Conservation (phyloP, 1,140 invertebrate genomes). For the Triops cancriformis region DNA sequence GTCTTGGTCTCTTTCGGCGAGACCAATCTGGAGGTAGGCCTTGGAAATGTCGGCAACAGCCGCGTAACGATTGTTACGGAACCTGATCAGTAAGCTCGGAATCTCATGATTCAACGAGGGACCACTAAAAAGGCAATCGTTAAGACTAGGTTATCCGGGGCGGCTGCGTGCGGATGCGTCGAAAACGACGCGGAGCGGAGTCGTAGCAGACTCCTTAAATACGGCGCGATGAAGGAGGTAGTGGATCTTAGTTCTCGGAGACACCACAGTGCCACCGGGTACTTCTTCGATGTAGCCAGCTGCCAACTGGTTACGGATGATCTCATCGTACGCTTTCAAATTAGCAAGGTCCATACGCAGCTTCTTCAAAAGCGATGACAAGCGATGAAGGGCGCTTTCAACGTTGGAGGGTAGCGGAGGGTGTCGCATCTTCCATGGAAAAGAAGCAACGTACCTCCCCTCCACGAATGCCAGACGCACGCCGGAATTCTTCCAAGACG, state of each 20-base stretch:
- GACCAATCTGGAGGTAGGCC: conserved; percentile 15
- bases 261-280: background rate
- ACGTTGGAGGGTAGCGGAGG: too few species aligned
- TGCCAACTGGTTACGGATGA: too few species aligned
- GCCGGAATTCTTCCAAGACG: too few species aligned
- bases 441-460: too few species aligned
- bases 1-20: background rate
- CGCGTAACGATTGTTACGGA: too few species aligned
- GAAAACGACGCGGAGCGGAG: too few species aligned
- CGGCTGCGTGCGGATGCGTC: too few species aligned
- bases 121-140: conserved; percentile 3
- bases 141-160: background rate
- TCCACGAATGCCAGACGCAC: too few species aligned
- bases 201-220: conserved; percentile 15
- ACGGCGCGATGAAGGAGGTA: background rate
- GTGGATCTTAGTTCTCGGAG: background rate
- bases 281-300: background rate
- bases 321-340: too few species aligned
- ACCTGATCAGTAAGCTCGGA: background rate
- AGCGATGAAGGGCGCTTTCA: background rate
- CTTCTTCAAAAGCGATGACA: background rate
- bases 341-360: background rate
- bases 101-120: background rate
- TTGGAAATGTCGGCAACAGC: conserved; percentile 22
- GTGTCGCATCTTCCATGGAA: too few species aligned